Conservation (phyloP, 2,113 vertebrate genomes). For the Synodontis membranacea region DNA sequence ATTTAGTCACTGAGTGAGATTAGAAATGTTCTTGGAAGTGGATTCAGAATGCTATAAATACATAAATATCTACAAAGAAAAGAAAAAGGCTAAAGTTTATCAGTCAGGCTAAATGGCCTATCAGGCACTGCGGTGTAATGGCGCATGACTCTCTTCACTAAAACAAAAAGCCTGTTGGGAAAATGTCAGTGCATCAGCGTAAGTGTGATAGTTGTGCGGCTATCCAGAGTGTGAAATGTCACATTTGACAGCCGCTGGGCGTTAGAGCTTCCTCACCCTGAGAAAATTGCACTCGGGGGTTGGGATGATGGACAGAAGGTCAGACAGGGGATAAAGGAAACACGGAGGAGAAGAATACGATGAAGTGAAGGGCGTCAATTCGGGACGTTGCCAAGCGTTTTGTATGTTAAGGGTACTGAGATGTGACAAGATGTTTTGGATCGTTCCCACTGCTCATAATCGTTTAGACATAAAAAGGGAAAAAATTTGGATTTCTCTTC, state of each 20-base stretch:
- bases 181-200: slow-evolving; percentile 28
- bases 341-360: slow-evolving; percentile 20
- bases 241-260: slow-evolving; percentile 35
- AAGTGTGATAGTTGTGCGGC: slow-evolving; percentile 14
- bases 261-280: slow-evolving; percentile 19
- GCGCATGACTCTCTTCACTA: background rate
- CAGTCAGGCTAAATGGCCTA: background rate
- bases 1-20: background rate
- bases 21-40: background rate
- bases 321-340: slow-evolving; percentile 35
- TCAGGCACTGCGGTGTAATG: background rate
- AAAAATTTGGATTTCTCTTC: no score
- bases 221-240: slow-evolving; percentile 37
- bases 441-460: background rate
- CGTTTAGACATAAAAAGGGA: background rate
- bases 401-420: slow-evolving; percentile 5
- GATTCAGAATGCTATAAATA: background rate
- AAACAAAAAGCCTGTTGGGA: slow-evolving; percentile 31
- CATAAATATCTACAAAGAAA: slow-evolving; percentile 15
- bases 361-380: background rate
- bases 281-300: slow-evolving; percentile 34
- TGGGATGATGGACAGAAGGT: slow-evolving; percentile 44
- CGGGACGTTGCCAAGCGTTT: background rate
- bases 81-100: background rate
- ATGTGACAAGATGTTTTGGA: background rate